Percentiles rank a stretch among this genome's conserved stretches.
These are phyloP conservation scores for Drosophila bocqueti DNA, from an alignment of 1,140 invertebrate species.

Conservation along the genomic window DNA sequence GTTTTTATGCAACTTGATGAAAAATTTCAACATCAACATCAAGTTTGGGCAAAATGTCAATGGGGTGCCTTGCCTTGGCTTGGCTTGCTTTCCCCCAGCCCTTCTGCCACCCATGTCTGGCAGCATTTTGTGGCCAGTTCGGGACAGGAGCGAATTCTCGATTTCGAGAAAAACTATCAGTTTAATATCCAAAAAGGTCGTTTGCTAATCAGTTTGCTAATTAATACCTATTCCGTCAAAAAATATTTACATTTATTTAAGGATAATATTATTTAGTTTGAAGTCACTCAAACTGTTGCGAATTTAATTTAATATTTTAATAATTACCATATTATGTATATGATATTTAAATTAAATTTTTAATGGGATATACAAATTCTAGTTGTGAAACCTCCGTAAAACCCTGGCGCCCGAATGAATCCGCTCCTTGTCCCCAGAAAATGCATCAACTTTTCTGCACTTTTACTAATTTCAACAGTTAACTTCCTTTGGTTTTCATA, in stretches of 20 bases:
- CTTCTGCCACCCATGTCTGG: constrained; percentile 53
- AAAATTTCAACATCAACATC: constrained; percentile 84
- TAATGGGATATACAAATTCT: not conserved
- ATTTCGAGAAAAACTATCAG: not conserved
- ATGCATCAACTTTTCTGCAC: constrained; percentile 83
- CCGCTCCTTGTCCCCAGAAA: constrained; percentile 57
- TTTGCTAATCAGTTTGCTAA: too few species aligned
- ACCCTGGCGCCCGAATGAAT: not conserved
- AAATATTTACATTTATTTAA: not conserved
- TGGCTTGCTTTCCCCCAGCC: constrained; percentile 13
- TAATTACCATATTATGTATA: not conserved
- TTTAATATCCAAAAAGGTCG: too few species aligned
- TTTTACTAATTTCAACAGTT: constrained; percentile 84
- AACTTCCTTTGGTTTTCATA: constrained; percentile 85
- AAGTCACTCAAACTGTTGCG: not conserved
- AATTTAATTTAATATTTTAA: not conserved
- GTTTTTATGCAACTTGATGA: constrained; percentile 83
- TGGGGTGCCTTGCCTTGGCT: constrained; percentile 61
- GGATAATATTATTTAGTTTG: not conserved
- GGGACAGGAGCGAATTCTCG: constrained; percentile 43
- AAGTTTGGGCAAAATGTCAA: constrained; percentile 82
- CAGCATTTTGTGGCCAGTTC: constrained; percentile 55
- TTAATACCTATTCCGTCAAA: too few species aligned
- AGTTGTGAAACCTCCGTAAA: not conserved
- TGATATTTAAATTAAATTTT: too few species aligned